Percentiles rank a stretch among this genome's conserved stretches.
phyloP scores from a whole-genome alignment of 2,888 invertebrate genomes.

The Tubulanus polymorphus region DNA sequence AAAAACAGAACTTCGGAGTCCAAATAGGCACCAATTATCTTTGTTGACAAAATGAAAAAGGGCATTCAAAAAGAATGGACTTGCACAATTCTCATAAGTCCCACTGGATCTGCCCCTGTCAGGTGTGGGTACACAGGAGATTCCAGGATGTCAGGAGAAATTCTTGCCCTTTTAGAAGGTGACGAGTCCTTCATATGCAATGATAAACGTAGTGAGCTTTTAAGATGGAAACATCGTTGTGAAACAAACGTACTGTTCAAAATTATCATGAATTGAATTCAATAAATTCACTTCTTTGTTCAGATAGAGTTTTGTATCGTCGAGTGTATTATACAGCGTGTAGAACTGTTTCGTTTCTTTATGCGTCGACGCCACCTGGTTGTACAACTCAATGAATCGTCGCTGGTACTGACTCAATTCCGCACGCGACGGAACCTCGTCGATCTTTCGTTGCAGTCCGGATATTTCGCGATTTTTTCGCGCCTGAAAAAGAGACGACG shows the following conservation, averaged over 20 bases:
- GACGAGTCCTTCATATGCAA: too few species aligned
- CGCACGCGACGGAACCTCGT: slow-evolving; percentile 87
- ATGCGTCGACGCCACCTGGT: slow-evolving; percentile 89
- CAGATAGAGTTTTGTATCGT: slow-evolving; percentile 89
- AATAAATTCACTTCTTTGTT: slow-evolving; percentile 71
- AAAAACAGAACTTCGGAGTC: too few species aligned
- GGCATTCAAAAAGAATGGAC: too few species aligned
- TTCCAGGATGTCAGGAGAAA: too few species aligned
- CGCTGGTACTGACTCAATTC: slow-evolving; percentile 94
- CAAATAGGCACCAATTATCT: too few species aligned
- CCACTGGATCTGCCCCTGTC: too few species aligned
- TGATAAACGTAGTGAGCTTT: too few species aligned
- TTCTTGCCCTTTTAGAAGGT: too few species aligned
- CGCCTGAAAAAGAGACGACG: slow-evolving; percentile 57
- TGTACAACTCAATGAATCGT: slow-evolving; percentile 91
- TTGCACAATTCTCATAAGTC: too few species aligned
- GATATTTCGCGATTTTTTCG: slow-evolving; percentile 61
- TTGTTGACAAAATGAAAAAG: too few species aligned
- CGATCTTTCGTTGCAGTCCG: slow-evolving; percentile 77
- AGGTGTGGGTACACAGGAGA: too few species aligned
- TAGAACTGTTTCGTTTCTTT: slow-evolving; percentile 97
- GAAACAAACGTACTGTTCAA: slow-evolving; percentile 48
- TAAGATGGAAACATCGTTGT: too few species aligned
- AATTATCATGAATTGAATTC: slow-evolving; percentile 54
- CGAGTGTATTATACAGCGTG: slow-evolving; percentile 89